phyloP scores from a whole-genome alignment of 2,113 vertebrate genomes.

The Erythrocercus mccallii region DNA sequence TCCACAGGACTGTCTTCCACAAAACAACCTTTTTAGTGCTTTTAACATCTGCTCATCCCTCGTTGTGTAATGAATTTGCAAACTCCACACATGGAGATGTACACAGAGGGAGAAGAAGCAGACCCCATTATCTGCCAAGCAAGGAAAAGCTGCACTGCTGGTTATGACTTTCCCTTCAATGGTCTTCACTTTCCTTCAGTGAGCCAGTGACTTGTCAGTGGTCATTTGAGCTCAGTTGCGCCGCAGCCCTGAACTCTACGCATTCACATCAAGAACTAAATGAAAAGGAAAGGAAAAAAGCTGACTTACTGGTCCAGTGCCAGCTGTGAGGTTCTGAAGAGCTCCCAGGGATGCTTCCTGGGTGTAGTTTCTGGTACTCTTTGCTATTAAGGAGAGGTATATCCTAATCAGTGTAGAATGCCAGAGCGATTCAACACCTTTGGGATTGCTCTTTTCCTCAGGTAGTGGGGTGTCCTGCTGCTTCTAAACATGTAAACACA shows the following conservation, averaged over 20 bases:
- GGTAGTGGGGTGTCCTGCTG: constrained; percentile 70
- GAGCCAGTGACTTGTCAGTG: background rate
- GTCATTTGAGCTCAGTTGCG: background rate
- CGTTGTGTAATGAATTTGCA: background rate
- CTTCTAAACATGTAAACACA: constrained; percentile 55
- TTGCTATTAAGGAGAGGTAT: constrained; percentile 91
- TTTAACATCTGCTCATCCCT: background rate
- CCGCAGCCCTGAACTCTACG: background rate
- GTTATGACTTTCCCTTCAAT: background rate
- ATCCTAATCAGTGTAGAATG: constrained; percentile 86
- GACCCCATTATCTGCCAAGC: background rate
- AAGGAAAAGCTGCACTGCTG: background rate
- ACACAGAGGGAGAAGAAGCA: background rate
- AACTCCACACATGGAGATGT: background rate
- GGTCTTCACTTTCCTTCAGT: background rate
- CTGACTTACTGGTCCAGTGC: constrained; percentile 79
- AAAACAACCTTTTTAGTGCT: background rate
- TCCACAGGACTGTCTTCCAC: background rate
- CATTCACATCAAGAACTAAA: background rate
- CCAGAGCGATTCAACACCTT: constrained; percentile 88
- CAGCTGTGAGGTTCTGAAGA: constrained; percentile 92
- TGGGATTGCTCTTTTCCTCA: constrained; percentile 84
- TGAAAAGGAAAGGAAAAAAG: background rate
- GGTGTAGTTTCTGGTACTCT: constrained; percentile 80
- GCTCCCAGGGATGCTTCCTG: constrained; percentile 88